These are phyloP conservation scores for Trileptium ribeirensis DNA, from an alignment of 2,888 invertebrate genomes.

Conservation along the genomic window DNA sequence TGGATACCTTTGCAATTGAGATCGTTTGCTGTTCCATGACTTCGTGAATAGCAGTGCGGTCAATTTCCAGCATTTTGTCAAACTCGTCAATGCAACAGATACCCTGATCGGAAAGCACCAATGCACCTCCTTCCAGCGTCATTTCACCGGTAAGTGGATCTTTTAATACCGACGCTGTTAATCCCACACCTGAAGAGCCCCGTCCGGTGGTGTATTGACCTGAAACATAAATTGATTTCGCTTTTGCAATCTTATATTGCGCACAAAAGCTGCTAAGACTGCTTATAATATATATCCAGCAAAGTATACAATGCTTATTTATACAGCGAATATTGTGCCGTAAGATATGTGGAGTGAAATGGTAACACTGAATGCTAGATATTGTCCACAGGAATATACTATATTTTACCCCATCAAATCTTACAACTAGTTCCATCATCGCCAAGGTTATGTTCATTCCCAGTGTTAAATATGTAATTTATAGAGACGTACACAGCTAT, in stretches of 20 bases:
- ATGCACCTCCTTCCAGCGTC: conserved; percentile 90
- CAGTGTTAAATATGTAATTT: no score
- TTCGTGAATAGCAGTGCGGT: conserved; percentile 91
- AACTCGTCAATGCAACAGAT: conserved; percentile 99
- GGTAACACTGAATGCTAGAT: no score
- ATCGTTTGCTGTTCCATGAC: conserved; percentile 99
- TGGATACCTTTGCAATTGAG: conserved; percentile 83
- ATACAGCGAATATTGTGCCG: conserved; percentile 4
- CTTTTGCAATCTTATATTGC: neutral
- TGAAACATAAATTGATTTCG: conserved; percentile 44
- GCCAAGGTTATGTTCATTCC: no score
- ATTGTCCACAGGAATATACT: no score
- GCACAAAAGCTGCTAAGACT: neutral
- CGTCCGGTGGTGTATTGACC: conserved; percentile 90
- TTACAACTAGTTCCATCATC: no score
- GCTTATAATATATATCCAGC: no score
- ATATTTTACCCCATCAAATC: no score
- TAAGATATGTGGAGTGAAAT: no score
- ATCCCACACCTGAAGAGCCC: conserved; percentile 94
- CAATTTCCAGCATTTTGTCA: conserved; percentile 95
- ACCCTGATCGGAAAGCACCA: conserved; percentile 90
- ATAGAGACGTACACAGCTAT: no score
- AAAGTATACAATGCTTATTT: no score
- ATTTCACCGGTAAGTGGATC: conserved; percentile 95
- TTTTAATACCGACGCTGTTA: conserved; percentile 95